Conservation (phyloP, 2,888 invertebrate species). For the Metacarcinus magister region DNA sequence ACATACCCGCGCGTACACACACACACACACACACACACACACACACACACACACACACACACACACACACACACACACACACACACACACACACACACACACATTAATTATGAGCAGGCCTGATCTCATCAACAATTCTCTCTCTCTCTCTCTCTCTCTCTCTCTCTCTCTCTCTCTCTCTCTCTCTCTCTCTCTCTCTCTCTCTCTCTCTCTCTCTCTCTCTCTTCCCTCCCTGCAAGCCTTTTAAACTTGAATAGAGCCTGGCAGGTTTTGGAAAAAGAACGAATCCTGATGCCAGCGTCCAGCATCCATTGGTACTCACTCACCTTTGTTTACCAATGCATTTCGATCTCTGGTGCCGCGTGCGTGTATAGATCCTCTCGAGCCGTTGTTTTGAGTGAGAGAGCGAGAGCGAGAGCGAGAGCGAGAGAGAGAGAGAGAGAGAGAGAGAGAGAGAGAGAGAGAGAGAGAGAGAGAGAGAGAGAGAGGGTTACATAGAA, state of each 20-base stretch:
- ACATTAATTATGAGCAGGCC: not conserved
- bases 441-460: slow-evolving; percentile 33
- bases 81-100: not conserved
- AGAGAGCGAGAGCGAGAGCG: slow-evolving; percentile 20
- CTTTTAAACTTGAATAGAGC: slow-evolving; percentile 10
- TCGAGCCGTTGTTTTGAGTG: not conserved
- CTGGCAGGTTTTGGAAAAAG: slow-evolving; percentile 21
- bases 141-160: not conserved
- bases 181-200: slow-evolving; percentile 7
- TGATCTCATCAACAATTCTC: slow-evolving; percentile 4
- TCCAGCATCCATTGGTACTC: not conserved
- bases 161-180: slow-evolving; percentile 49
- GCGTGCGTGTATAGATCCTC: not conserved
- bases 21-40: not conserved
- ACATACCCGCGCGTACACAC: not conserved
- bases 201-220: slow-evolving; percentile 46
- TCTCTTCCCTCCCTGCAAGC: slow-evolving; percentile 9
- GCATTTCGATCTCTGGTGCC: slow-evolving; percentile 6
- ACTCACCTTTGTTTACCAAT: slow-evolving; percentile 45
- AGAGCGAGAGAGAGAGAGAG: not conserved
- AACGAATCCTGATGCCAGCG: not conserved
- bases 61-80: too few species aligned
- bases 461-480: slow-evolving; percentile 20
- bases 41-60: not conserved
- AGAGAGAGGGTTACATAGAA: too few species aligned